Base-by-base conservation (phyloP, 2,888 invertebrate species). In the Tenthredo amoena region DNA sequence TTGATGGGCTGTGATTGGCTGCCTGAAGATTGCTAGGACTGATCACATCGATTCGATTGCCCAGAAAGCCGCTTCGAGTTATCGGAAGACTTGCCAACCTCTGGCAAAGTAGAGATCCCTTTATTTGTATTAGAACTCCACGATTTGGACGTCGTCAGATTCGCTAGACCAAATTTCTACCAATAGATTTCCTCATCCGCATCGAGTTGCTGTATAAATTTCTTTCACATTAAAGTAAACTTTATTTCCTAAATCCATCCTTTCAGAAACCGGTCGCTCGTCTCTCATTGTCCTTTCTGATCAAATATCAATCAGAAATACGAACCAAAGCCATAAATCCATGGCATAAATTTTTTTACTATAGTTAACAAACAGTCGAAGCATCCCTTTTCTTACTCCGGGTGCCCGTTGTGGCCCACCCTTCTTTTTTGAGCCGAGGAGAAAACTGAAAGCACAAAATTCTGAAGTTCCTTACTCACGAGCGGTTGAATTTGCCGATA, bases 1-100 rank as follows among this genome's bases (percentile, higher is more conserved):
- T 83, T 83, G 83, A 83, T 83, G 68, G 83, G 65, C 68, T 50
- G 71, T 71, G 83, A 83, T 83, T 83, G 83, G 83, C 68, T 83
- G 50, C 68, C 62, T 62, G 83, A 68, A 43, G 65, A 34, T 83
- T 83, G 47, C 31, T 26, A 47, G 21, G 47, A 65, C 65, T 71
- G 47, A 65, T 83, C 83, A 65, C 83, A 71, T 71, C 71, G 50
- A 83, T 83, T 50, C 68, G 68, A 71, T 81, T 65, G 62, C 62
- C 81, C 43, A 74, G 74, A 40, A 43, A 74, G 40, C 74, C 26
- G 50, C 50, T 77, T 50, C 77, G 31, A 77, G 77, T 77, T 77
- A 77, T 55, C 31, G 50, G n/a, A 47, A 34, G 77, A 55, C 55
- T 77, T 7, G 55, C 55, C 18, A 31, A 34, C 34, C 31, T 77